Percentiles rank a stretch among this genome's conserved stretches.
Evolutionary conservation across 2,888 invertebrate genomes (phyloP).

Genomic region (Actias luna): DNA sequence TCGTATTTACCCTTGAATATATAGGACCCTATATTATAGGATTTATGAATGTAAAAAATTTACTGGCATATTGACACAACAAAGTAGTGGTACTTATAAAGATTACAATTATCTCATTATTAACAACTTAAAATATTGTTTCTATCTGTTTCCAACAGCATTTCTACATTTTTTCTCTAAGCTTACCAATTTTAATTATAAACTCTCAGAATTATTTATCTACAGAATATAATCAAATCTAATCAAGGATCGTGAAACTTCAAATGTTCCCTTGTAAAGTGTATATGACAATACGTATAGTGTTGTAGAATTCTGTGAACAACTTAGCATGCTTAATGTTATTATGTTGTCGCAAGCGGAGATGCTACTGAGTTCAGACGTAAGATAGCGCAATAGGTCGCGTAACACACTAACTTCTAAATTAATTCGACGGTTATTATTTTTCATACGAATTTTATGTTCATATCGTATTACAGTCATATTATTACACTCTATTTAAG

Average conservation of each 20-base stretch:
- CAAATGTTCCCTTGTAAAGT: background rate
- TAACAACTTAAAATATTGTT: too few relatives aligned
- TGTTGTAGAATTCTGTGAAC: conserved; percentile 2
- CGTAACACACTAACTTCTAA: background rate
- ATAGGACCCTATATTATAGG: too few relatives aligned
- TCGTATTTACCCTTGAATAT: too few relatives aligned
- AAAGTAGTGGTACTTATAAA: too few relatives aligned
- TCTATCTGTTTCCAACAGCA: too few relatives aligned
- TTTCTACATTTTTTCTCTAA: background rate
- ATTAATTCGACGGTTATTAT: background rate
- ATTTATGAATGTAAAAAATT: too few relatives aligned
- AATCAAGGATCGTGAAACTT: background rate
- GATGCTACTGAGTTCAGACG: background rate
- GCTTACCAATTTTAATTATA: background rate
- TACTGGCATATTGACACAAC: too few relatives aligned
- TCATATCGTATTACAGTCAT: background rate
- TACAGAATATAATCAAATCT: background rate
- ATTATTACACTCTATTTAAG: background rate
- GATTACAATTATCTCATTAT: too few relatives aligned
- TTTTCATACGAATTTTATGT: background rate
- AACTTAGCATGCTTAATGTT: conserved; percentile 1
- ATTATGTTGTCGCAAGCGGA: background rate
- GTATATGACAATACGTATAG: background rate
- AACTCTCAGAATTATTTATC: too few relatives aligned
- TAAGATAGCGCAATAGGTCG: background rate